These are phyloP conservation scores for Trichonephila clavipes DNA, from an alignment of 1,140 invertebrate species.

Conservation along the genomic window DNA sequence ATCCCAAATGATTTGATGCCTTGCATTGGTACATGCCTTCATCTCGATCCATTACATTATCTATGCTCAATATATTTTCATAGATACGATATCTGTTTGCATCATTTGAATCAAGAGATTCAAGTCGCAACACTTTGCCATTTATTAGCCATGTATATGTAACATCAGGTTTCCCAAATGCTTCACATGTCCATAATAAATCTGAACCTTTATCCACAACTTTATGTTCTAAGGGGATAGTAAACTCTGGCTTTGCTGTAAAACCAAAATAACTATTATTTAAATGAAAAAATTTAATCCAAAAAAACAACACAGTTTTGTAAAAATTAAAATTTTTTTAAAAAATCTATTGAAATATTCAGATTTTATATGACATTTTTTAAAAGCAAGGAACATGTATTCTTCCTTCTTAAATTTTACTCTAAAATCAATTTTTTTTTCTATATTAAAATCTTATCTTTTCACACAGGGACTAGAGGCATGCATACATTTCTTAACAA, in stretches of 20 bases:
- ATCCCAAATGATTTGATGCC: slow-evolving; percentile 93
- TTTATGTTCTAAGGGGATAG: slow-evolving; percentile 92
- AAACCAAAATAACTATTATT: slow-evolving; percentile 74
- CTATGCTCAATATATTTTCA: slow-evolving; percentile 93
- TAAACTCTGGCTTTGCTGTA: slow-evolving; percentile 93
- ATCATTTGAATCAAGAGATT: slow-evolving; percentile 83
- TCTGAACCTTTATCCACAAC: slow-evolving; percentile 90
- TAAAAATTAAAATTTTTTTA: too few relatives aligned
- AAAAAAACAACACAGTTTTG: too few relatives aligned
- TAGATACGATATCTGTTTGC: slow-evolving; percentile 83
- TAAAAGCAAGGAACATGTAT: too few relatives aligned
- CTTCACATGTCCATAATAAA: slow-evolving; percentile 96
- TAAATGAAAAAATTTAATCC: too few relatives aligned
- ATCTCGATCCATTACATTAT: slow-evolving; percentile 89
- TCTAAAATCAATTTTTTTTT: too few relatives aligned
- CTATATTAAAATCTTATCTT: too few relatives aligned
- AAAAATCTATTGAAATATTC: too few relatives aligned
- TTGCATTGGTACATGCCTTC: slow-evolving; percentile 98
- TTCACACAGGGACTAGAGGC: too few relatives aligned
- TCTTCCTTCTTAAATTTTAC: too few relatives aligned
- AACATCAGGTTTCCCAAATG: slow-evolving; percentile 96
- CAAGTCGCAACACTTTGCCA: slow-evolving; percentile 85
- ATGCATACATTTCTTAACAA: too few relatives aligned
- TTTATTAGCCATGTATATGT: slow-evolving; percentile 96
- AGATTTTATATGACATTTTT: too few relatives aligned